These are phyloP conservation scores for Homalodisca vitripennis DNA, from an alignment of 1,140 invertebrate species.

Conservation along the genomic window DNA sequence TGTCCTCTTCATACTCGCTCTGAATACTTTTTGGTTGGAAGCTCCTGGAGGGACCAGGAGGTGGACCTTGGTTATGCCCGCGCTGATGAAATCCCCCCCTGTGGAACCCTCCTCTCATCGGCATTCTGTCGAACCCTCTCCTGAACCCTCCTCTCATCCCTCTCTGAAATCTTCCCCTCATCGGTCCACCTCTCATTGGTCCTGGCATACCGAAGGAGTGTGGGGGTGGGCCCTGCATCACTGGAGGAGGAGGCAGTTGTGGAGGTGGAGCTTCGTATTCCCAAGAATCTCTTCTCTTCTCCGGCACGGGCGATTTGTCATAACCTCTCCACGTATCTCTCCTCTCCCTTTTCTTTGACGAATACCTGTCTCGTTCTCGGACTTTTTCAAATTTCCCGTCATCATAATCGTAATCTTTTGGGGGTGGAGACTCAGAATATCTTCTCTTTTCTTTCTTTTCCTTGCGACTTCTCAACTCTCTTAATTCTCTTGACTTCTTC, in stretches of 20 bases:
- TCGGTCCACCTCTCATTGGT: background rate
- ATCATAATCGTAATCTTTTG: slow-evolving; percentile 3
- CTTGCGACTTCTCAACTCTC: background rate
- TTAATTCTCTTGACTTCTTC: background rate
- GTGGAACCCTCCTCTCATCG: background rate
- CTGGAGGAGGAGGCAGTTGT: background rate
- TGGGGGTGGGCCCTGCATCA: background rate
- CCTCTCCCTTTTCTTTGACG: slow-evolving; percentile 15
- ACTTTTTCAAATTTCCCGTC: slow-evolving; percentile 2
- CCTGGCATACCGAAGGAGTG: background rate
- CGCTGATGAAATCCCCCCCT: slow-evolving; percentile 23
- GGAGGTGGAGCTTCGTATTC: slow-evolving; percentile 29
- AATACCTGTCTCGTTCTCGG: background rate
- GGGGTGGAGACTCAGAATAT: slow-evolving; percentile 14
- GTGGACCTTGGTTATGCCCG: background rate
- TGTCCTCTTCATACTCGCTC: slow-evolving; percentile 40
- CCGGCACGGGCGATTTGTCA: background rate
- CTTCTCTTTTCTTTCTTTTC: slow-evolving; percentile 27
- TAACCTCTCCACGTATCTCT: slow-evolving; percentile 17
- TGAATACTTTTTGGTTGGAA: slow-evolving; percentile 27
- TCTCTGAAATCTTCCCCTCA: slow-evolving; percentile 19
- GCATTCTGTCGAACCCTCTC: background rate
- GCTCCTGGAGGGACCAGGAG: slow-evolving; percentile 7
- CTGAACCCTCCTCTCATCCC: slow-evolving; percentile 9
- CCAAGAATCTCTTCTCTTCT: slow-evolving; percentile 21